These are phyloP conservation scores for Luperina nickerlii DNA, from an alignment of 2,888 invertebrate genomes.

Conservation along the genomic window DNA sequence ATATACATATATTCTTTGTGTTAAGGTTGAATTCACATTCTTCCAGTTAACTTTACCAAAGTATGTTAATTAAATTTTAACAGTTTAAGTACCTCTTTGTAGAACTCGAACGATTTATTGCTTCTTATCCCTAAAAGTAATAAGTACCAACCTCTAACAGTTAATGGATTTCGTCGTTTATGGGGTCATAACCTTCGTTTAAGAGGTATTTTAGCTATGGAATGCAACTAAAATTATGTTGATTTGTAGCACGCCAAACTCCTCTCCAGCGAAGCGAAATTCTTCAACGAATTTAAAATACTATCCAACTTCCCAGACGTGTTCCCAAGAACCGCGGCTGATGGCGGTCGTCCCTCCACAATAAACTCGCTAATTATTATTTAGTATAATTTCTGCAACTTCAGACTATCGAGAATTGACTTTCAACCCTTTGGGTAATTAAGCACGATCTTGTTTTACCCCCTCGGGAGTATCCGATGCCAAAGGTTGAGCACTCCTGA, in stretches of 20 bases:
- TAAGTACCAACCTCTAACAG: background rate
- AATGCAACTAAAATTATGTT: background rate
- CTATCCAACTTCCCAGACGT: slow-evolving; percentile 25
- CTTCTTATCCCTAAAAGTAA: background rate
- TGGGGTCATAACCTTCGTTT: background rate
- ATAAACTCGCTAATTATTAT: slow-evolving; percentile 57
- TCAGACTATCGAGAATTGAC: slow-evolving; percentile 49
- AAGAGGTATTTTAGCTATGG: background rate
- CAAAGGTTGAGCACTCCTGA: slow-evolving; percentile 32
- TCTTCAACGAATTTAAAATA: slow-evolving; percentile 31
- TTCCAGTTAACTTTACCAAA: background rate
- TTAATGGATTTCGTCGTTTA: background rate
- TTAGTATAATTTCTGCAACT: slow-evolving; percentile 57
- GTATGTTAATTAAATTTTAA: background rate
- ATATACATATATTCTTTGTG: background rate
- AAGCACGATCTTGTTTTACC: slow-evolving; percentile 49
- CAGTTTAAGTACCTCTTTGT: background rate
- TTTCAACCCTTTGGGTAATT: slow-evolving; percentile 55
- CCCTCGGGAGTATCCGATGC: slow-evolving; percentile 28
- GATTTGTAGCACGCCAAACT: slow-evolving; percentile 1
- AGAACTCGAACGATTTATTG: slow-evolving; percentile 7
- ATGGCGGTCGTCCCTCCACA: slow-evolving; percentile 33
- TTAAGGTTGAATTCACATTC: background rate
- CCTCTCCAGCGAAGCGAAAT: background rate
- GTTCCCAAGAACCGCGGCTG: background rate